A percentile compares a stretch with the other conserved stretches of the same genome.
phyloP scores from a whole-genome alignment of 2,888 invertebrate genomes.

The Orchestes rusci region DNA sequence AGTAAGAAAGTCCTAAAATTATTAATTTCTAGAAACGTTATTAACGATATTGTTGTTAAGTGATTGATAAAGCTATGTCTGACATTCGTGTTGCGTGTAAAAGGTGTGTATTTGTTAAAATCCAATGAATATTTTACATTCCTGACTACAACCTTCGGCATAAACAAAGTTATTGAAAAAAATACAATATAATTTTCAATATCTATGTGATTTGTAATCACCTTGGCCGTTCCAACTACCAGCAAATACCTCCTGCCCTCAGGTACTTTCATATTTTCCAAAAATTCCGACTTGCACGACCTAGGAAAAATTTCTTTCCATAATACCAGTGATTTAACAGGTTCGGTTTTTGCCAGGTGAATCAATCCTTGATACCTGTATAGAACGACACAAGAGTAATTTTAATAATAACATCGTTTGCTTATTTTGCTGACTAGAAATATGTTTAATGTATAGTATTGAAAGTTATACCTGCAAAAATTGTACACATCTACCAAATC shows the following conservation, averaged over 20 bases:
- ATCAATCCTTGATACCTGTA: slow-evolving; percentile 71
- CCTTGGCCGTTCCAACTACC: slow-evolving; percentile 61
- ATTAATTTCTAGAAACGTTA: neutral
- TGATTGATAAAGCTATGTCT: neutral
- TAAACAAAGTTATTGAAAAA: too few species aligned
- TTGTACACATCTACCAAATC: slow-evolving; percentile 70
- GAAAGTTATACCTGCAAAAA: slow-evolving; percentile 64
- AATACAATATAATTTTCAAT: too few species aligned
- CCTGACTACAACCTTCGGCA: too few species aligned
- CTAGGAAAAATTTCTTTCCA: slow-evolving; percentile 70
- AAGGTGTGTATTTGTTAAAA: neutral
- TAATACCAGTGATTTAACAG: slow-evolving; percentile 62
- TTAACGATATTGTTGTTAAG: neutral
- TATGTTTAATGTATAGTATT: too few species aligned
- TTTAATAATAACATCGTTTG: too few species aligned
- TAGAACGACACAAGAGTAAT: too few species aligned
- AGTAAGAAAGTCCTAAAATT: slow-evolving; percentile 53
- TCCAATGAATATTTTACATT: neutral
- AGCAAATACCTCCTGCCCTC: slow-evolving; percentile 66
- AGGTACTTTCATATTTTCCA: slow-evolving; percentile 34
- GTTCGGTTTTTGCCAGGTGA: slow-evolving; percentile 57
- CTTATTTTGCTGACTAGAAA: too few species aligned
- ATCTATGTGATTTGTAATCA: too few species aligned
- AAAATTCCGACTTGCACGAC: slow-evolving; percentile 40
- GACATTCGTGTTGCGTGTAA: neutral